Evolutionary conservation across 2,888 invertebrate species (phyloP), one percentile per base, ranked within the genome.

Genomic region (Caenorhabditis japonica): DNA sequence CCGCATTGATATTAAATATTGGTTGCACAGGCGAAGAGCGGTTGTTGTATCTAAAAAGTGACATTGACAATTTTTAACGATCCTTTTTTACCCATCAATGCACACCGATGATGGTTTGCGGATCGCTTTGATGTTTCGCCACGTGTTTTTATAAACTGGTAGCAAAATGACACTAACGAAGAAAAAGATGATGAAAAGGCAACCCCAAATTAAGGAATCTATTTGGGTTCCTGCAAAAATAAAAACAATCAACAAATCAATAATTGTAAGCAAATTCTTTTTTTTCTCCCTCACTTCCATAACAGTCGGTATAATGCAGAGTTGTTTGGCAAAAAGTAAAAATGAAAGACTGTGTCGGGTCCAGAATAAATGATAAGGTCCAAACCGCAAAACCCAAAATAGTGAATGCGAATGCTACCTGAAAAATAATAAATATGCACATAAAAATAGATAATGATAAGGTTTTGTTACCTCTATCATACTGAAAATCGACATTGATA

Each of bases 61-160:
- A 64, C 46, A 23, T 8, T 36, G n/a, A 49, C 3, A 43, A 34
- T 64, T 64, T 39, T n/a, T n/a, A n/a, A 56, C 30, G 47, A 53
- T 47, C 36, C 30, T 43, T 3, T 23, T 25, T 51, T 44, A 66
- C 66, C 27, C 49, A 39, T 66, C 56, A 51, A 66, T 66, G 66
- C 51, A 66, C 43, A 66, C 66, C 15, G 66, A 66, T 36, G 66
- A 66, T 51, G 66, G 56, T 60, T 60, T 69, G 41, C 69, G 69
- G 36, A 53, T 60, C 15, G 43, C 59, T 60, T 69, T 69, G 60
- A 69, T 69, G 60, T 69, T 69, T 60, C 69, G 39, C 47, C 52
- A 53, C 13, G 60, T 49, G 41, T 39, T 69, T 25, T 41, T 53
- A 36, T 55, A 69, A 12, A 69, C 43, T 4, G 69, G 69, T 4